A percentile compares a stretch with the other conserved stretches of the same genome.
Evolutionary conservation across 1,140 invertebrate species (phyloP).

Genomic region (Cherax destructor): DNA sequence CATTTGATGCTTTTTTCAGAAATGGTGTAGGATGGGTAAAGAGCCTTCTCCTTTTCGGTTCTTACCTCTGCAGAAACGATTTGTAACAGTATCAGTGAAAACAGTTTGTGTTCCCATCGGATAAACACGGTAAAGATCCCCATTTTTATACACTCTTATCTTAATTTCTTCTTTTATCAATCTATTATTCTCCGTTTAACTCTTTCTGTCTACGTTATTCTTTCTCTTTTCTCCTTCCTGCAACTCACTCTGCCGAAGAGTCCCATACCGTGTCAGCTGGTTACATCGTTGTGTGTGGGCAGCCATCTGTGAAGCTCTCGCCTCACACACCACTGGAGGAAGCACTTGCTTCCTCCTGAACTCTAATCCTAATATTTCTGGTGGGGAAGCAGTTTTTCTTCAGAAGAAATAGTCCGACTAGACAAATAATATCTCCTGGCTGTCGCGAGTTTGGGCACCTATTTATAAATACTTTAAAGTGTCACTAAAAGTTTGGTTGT

Average conservation of each 20-base stretch:
- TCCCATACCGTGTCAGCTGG: neutral
- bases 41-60: no score
- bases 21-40: no score
- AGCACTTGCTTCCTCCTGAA: neutral
- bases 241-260: neutral
- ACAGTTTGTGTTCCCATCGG: no score
- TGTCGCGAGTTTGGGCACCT: no score
- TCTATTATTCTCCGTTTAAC: neutral
- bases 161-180: neutral
- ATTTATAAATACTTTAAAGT: no score
- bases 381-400: neutral
- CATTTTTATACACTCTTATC: neutral
- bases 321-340: neutral
- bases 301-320: neutral
- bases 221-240: neutral
- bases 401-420: no score
- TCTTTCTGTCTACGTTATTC: neutral
- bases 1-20: no score
- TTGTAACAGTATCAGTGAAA: no score
- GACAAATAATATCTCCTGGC: neutral
- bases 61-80: no score
- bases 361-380: neutral
- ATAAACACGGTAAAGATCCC: no score
- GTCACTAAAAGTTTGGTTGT: no score
- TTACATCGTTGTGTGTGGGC: neutral